These are phyloP conservation scores for Hybos culiciformis DNA, from an alignment of 2,888 invertebrate genomes.

Conservation along the genomic window DNA sequence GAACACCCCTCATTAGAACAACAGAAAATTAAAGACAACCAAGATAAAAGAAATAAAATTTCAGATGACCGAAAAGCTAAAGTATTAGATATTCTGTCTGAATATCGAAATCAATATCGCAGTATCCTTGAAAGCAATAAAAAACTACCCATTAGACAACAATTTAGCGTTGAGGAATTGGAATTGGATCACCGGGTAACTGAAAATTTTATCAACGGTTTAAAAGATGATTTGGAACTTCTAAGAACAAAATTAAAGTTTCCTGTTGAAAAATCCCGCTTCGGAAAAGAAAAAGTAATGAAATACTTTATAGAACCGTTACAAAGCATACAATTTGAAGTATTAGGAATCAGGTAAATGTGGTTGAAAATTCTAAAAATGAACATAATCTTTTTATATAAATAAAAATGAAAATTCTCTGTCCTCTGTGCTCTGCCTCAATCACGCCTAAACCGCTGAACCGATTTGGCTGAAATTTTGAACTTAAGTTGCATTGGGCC, in stretches of 20 bases:
- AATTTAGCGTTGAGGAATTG: constrained; percentile 44
- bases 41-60: constrained; percentile 45
- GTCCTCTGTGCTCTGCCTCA: too few species aligned
- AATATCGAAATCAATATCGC: constrained; percentile 44
- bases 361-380: not conserved
- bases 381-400: too few species aligned
- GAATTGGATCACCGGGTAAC: constrained; percentile 54
- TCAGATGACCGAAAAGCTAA: constrained; percentile 50
- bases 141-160: constrained; percentile 44
- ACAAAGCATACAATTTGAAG: constrained; percentile 47
- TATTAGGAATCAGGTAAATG: constrained; percentile 42
- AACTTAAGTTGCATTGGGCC: not conserved
- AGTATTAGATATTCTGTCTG: constrained; percentile 40
- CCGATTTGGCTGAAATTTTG: not conserved
- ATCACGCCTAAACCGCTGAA: too few species aligned
- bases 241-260: constrained; percentile 52
- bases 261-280: constrained; percentile 53
- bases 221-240: constrained; percentile 47
- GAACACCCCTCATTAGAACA: constrained; percentile 42
- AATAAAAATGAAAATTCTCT: too few species aligned
- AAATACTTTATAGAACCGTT: constrained; percentile 52
- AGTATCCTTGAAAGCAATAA: constrained; percentile 43
- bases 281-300: constrained; percentile 47
- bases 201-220: constrained; percentile 42
- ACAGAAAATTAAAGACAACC: constrained; percentile 52